These are phyloP conservation scores for Siphlonurus alternatus DNA, from an alignment of 2,888 invertebrate genomes.

Conservation along the genomic window DNA sequence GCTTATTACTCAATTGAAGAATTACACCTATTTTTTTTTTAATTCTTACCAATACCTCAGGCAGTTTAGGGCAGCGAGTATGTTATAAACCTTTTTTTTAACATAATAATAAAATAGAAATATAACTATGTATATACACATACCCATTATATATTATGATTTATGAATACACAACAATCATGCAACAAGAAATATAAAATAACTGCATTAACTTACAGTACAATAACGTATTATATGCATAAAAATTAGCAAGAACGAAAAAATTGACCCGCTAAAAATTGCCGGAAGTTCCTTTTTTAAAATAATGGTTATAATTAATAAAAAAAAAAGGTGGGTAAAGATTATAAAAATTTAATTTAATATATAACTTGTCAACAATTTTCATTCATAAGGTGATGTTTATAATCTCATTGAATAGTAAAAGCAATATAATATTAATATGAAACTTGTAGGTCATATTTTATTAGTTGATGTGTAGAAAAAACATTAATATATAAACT, in stretches of 20 bases:
- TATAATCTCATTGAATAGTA: background rate
- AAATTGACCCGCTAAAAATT: background rate
- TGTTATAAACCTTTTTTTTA: too few species aligned
- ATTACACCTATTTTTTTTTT: too few species aligned
- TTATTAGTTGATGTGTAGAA: background rate
- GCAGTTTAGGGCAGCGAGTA: too few species aligned
- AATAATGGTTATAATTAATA: background rate
- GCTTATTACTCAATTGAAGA: too few species aligned
- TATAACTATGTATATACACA: too few species aligned
- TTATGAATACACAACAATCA: too few species aligned
- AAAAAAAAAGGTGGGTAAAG: background rate
- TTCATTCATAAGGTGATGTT: background rate
- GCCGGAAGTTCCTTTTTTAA: background rate
- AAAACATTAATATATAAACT: background rate
- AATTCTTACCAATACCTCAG: too few species aligned
- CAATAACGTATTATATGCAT: background rate
- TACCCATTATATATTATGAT: too few species aligned
- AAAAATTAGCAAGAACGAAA: background rate
- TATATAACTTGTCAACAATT: background rate
- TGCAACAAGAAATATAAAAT: too few species aligned
- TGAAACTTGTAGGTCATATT: background rate
- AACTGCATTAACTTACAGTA: too few species aligned
- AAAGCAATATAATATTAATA: background rate
- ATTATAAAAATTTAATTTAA: too few species aligned
- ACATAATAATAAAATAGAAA: too few species aligned